phyloP scores from a whole-genome alignment of 2,797 vertebrate species.

The Morelia viridis region DNA sequence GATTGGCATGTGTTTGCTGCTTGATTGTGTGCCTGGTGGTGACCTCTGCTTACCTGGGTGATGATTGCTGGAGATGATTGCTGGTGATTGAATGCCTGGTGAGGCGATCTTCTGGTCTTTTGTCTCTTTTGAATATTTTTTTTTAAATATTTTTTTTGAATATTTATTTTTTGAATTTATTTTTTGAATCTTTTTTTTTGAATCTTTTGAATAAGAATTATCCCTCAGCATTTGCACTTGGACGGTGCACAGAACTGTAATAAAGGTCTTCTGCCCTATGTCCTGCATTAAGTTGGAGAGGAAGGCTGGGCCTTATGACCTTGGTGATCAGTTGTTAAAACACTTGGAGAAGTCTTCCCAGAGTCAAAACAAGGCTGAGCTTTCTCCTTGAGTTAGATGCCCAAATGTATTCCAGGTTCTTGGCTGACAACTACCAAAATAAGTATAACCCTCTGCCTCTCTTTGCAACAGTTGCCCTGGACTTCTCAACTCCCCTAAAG shows the following conservation, averaged over 20 bases:
- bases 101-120: no score
- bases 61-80: no score
- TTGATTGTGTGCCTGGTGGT: no score
- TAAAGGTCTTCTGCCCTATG: background rate
- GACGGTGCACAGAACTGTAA: background rate
- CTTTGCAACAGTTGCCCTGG: background rate
- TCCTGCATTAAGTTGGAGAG: background rate
- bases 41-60: no score
- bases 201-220: background rate
- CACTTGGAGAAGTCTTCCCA: background rate
- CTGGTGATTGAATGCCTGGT: no score
- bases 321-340: background rate
- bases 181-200: no score
- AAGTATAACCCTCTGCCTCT: background rate
- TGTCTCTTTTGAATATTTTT: no score
- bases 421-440: background rate
- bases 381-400: background rate
- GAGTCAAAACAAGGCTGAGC: background rate
- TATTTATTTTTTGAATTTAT: no score
- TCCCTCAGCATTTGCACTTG: background rate
- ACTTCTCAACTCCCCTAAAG: background rate
- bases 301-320: background rate
- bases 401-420: background rate
- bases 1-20: no score
- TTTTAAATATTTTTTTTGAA: no score